These are phyloP conservation scores for Scaptomyza parva DNA, from an alignment of 2,888 invertebrate species.

Conservation along the genomic window DNA sequence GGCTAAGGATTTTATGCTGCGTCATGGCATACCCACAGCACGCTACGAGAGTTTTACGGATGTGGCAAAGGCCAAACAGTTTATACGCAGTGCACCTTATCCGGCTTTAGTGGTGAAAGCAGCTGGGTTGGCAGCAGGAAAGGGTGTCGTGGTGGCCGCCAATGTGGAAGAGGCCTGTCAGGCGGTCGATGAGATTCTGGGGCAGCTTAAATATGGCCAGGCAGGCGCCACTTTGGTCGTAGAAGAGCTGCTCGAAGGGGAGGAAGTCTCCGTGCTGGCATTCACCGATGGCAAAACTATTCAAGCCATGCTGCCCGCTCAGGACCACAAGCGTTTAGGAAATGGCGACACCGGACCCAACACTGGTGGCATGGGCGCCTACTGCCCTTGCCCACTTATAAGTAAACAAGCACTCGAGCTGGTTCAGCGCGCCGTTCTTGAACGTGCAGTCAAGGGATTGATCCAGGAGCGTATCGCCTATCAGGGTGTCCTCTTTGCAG, in stretches of 20 bases:
- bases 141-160: constrained; percentile 96
- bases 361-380: constrained; percentile 99
- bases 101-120: constrained; percentile 97
- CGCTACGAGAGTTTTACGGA: constrained; percentile 92
- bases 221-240: constrained; percentile 94
- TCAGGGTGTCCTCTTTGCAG: constrained; percentile 97
- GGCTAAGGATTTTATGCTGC: constrained; percentile 97
- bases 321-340: constrained; percentile 97
- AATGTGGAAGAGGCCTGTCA: constrained; percentile 91
- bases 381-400: constrained; percentile 95
- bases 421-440: constrained; percentile 90
- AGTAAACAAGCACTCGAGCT: constrained; percentile 87
- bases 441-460: constrained; percentile 92
- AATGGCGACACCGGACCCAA: constrained; percentile 97
- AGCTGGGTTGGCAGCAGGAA: constrained; percentile 97
- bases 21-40: constrained; percentile 95
- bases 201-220: constrained; percentile 91
- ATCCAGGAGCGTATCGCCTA: constrained; percentile 92
- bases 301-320: constrained; percentile 94
- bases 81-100: constrained; percentile 91
- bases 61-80: constrained; percentile 90
- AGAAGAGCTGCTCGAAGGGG: constrained; percentile 95
- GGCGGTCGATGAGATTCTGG: constrained; percentile 93
- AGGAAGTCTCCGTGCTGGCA: constrained; percentile 96
- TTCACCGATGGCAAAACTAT: constrained; percentile 95